These are phyloP conservation scores for Rhegmatorhina hoffmannsi DNA, from an alignment of 2,113 vertebrate genomes.

Conservation along the genomic window DNA sequence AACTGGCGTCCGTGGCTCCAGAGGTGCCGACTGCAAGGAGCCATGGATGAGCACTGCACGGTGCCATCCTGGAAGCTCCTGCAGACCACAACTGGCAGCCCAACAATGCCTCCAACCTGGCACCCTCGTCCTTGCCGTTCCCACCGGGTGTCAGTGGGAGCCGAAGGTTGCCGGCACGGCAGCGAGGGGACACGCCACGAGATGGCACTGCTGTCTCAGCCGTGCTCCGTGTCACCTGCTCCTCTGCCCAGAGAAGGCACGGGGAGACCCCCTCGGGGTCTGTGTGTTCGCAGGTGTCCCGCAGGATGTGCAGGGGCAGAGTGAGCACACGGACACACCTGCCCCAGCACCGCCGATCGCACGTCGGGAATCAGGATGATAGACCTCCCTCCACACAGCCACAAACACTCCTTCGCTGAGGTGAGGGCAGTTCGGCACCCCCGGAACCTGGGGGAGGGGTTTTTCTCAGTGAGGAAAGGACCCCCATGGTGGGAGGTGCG, in stretches of 20 bases:
- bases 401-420: rapidly evolving
- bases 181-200: not conserved
- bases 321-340: rapidly evolving
- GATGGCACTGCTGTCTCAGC: conserved; percentile 25
- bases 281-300: rapidly evolving
- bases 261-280: rapidly evolving
- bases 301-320: rapidly evolving
- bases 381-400: not conserved
- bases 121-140: rapidly evolving
- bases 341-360: not conserved
- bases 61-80: rapidly evolving
- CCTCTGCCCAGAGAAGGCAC: rapidly evolving
- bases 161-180: not conserved
- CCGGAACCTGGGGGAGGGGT: rapidly evolving
- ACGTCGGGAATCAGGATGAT: rapidly evolving
- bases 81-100: rapidly evolving
- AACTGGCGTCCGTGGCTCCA: rapidly evolving
- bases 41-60: rapidly evolving
- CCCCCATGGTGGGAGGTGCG: rapidly evolving
- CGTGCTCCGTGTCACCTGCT: not conserved
- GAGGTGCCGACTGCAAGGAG: not conserved
- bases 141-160: rapidly evolving
- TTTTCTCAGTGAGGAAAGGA: too few species aligned
- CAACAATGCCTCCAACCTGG: rapidly evolving
- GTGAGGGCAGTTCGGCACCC: not conserved